These are phyloP conservation scores for Cheilosia soror DNA, from an alignment of 2,888 invertebrate species.

Conservation along the genomic window DNA sequence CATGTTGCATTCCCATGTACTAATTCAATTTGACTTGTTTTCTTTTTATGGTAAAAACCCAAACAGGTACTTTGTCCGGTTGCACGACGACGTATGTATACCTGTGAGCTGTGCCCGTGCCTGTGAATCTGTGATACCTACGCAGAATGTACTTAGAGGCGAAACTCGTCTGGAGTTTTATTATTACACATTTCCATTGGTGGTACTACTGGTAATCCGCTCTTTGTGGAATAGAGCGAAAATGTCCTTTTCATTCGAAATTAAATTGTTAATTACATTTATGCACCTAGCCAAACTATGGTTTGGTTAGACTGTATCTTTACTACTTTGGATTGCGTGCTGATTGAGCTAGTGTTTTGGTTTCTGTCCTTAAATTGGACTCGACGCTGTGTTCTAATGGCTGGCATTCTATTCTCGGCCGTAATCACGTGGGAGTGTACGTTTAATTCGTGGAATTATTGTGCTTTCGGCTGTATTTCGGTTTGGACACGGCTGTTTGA, in stretches of 20 bases:
- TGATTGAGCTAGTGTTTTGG: not conserved
- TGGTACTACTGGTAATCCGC: conserved; percentile 35
- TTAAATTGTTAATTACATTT: conserved; percentile 54
- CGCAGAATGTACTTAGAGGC: conserved; percentile 16
- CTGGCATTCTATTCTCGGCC: conserved; percentile 15
- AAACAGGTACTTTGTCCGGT: conserved; percentile 62
- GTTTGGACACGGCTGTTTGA: conserved; percentile 51
- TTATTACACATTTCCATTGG: conserved; percentile 34
- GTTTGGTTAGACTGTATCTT: not conserved
- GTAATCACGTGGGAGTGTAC: conserved; percentile 41
- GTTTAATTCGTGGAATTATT: conserved; percentile 56
- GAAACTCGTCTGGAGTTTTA: conserved; percentile 35
- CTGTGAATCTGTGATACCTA: not conserved
- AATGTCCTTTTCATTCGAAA: conserved; percentile 57
- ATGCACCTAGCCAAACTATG: not conserved
- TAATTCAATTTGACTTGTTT: conserved; percentile 7
- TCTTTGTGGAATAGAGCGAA: conserved; percentile 5
- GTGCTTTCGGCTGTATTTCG: conserved; percentile 29
- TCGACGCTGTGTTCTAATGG: not conserved
- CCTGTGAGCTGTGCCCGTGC: conserved; percentile 15
- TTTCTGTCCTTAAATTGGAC: conserved; percentile 46
- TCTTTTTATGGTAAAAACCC: conserved; percentile 23
- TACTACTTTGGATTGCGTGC: no score
- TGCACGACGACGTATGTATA: conserved; percentile 21
- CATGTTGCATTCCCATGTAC: conserved; percentile 36